Evolutionary conservation across 2,888 invertebrate species (phyloP).

Genomic region (Notocelia uddmanniana): DNA sequence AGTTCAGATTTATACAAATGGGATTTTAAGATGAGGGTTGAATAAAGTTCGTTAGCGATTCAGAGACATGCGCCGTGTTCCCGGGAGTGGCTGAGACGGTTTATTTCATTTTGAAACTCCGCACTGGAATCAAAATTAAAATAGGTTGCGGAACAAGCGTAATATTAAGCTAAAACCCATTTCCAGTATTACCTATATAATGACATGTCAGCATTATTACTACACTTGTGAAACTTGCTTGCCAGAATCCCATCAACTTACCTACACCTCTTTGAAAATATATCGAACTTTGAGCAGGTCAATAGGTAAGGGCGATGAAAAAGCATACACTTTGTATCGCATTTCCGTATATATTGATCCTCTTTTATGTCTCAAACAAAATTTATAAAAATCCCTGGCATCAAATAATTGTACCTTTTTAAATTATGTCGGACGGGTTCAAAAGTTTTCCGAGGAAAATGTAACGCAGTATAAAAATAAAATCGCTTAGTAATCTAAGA

Average conservation of each 20-base stretch:
- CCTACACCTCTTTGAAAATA: not conserved
- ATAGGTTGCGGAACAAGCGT: slow-evolving; percentile 40
- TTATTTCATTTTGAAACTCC: slow-evolving; percentile 49
- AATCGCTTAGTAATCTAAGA: too few species aligned
- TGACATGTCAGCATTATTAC: not conserved
- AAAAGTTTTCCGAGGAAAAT: too few species aligned
- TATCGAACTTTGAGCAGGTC: not conserved
- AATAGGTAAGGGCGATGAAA: not conserved
- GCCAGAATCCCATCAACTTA: not conserved
- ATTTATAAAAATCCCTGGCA: too few species aligned
- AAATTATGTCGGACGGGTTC: too few species aligned
- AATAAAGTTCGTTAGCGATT: slow-evolving; percentile 59
- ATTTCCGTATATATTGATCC: not conserved
- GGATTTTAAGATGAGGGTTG: slow-evolving; percentile 54
- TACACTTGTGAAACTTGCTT: not conserved
- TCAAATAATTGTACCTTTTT: too few species aligned
- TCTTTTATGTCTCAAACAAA: too few species aligned
- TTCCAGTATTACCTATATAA: not conserved
- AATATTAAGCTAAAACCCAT: slow-evolving; percentile 17
- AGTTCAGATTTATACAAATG: slow-evolving; percentile 53
- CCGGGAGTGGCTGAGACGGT: slow-evolving; percentile 49
- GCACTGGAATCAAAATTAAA: slow-evolving; percentile 48
- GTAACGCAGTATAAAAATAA: too few species aligned
- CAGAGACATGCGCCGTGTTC: slow-evolving; percentile 53
- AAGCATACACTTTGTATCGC: not conserved